Evolutionary conservation across 2,888 invertebrate species (phyloP), one percentile per base, ranked within the genome.

Genomic region (Tyria jacobaeae): DNA sequence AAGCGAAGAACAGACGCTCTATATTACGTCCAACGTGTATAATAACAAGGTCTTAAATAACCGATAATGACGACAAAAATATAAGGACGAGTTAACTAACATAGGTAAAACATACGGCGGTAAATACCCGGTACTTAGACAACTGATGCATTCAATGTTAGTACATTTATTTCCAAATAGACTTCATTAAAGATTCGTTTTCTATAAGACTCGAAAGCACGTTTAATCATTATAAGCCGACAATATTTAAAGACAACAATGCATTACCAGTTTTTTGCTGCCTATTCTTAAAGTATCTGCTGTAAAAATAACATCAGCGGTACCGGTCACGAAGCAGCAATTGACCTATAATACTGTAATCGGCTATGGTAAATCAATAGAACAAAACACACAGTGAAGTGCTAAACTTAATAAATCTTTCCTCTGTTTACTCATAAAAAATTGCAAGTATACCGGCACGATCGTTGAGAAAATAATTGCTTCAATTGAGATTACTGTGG

Each of bases 1-100:
- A 59, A 59, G 52, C 47, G n/a, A 54, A 56, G 51, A 59, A 52
- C 12, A 54, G 31, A n/a, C 37, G 35, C 15, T 25, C 53, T n/a
- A 9, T 39, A 10, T 10, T 27, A n/a, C 25, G 12, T 31, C 39
- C 31, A 7, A 54, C 10, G 14, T 44, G 9, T 41, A 7, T 7
- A 2, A 31, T 31, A 31, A 31, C 7, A 6, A 31, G 27, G 27
- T 31, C 7, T 31, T 31, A 31, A 31, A 6, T 31, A 31, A 31
- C 4, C 4, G 27, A 31, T 31, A 6, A 6, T 31, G 27, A 31
- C n/a, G n/a, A n/a, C n/a, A n/a, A n/a, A n/a, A n/a, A n/a, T n/a
- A n/a, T n/a, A n/a, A n/a, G n/a, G n/a, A n/a, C n/a, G n/a, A n/a
- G n/a, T n/a, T n/a, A n/a, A n/a, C n/a, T n/a, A n/a, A n/a, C n/a